Percentiles rank a stretch among this genome's conserved stretches.
These are phyloP conservation scores for Naja naja DNA, from an alignment of 2,113 vertebrate genomes.

Conservation along the genomic window DNA sequence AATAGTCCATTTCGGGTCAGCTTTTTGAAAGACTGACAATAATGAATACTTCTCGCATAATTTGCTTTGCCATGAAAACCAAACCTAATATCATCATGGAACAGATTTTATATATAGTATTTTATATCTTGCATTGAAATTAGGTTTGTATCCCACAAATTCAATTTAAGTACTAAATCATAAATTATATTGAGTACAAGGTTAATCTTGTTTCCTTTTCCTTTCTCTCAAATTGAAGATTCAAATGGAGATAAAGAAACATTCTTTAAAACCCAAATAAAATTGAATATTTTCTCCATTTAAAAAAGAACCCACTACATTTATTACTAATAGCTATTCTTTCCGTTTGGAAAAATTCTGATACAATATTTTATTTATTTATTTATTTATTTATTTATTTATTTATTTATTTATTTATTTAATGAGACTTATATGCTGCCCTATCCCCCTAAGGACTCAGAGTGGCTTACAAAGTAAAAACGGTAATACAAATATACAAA, in stretches of 20 bases:
- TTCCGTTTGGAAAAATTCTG: neutral
- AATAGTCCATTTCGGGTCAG: neutral
- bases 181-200: neutral
- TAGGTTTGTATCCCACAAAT: neutral
- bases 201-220: neutral
- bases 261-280: neutral
- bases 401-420: too few species aligned
- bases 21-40: neutral
- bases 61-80: neutral
- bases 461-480: too few species aligned
- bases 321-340: neutral
- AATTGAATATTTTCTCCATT: neutral
- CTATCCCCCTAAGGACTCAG: too few species aligned
- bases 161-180: neutral
- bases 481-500: too few species aligned
- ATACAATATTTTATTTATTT: neutral
- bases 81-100: neutral
- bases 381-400: too few species aligned
- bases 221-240: neutral
- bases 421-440: too few species aligned
- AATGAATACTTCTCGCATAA: neutral
- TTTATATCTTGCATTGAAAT: neutral
- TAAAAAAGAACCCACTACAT: neutral
- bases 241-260: neutral
- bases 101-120: neutral